These are phyloP conservation scores for Camponotus floridanus DNA, from an alignment of 1,140 invertebrate species.

Conservation along the genomic window DNA sequence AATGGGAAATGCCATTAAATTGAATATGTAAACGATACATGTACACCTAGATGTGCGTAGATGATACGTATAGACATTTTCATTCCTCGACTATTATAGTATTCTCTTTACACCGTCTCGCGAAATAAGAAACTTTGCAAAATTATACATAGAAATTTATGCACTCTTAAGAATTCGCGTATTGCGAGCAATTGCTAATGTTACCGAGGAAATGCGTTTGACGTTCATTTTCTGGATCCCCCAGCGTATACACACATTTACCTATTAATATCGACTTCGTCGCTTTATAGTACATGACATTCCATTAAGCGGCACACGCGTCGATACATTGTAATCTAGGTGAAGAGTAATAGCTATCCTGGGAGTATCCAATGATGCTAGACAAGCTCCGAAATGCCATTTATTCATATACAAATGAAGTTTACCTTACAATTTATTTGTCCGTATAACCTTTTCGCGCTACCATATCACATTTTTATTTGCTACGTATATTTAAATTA, in stretches of 20 bases:
- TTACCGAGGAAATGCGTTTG: background rate
- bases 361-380: background rate
- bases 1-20: background rate
- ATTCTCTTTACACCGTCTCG: background rate
- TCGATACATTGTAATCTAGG: constrained; percentile 23
- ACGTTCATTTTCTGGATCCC: constrained; percentile 15
- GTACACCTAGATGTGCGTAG: background rate
- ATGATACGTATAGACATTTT: background rate
- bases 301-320: constrained; percentile 43
- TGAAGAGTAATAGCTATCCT: constrained; percentile 27
- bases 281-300: constrained; percentile 41
- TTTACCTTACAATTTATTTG: constrained; percentile 2
- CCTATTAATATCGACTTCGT: constrained; percentile 51
- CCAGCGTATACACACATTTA: constrained; percentile 24
- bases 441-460: background rate
- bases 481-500: background rate
- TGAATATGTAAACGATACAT: background rate
- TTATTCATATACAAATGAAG: background rate
- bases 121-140: background rate
- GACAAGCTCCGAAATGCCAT: constrained; percentile 14
- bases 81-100: background rate
- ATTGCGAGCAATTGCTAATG: background rate
- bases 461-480: background rate
- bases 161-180: background rate
- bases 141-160: background rate